A percentile compares a stretch with the other conserved stretches of the same genome.
Evolutionary conservation across 2,113 vertebrate species (phyloP).

Genomic region (Ciconia maguari): DNA sequence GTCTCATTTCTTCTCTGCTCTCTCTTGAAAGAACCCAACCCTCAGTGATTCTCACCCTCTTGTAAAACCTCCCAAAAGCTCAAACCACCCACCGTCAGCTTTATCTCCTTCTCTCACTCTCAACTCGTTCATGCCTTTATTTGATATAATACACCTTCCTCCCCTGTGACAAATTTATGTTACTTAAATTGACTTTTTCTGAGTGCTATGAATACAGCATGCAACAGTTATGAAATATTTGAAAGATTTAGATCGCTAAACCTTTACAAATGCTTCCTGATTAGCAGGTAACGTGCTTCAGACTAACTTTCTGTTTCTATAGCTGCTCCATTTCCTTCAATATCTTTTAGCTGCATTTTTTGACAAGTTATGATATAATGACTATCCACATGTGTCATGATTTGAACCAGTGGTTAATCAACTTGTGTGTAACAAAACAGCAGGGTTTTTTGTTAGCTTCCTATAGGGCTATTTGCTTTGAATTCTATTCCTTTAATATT

Average conservation of each 20-base stretch:
- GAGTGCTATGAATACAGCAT: neutral
- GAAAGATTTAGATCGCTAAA: neutral
- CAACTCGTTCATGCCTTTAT: neutral
- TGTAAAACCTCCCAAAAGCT: neutral
- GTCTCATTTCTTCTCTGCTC: constrained; percentile 1
- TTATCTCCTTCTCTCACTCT: neutral
- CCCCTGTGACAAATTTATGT: neutral
- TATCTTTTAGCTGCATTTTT: neutral
- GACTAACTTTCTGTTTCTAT: neutral
- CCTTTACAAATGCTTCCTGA: neutral
- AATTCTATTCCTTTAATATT: constrained; percentile 18
- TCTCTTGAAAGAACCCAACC: neutral
- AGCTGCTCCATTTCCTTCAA: neutral
- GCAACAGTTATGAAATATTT: neutral
- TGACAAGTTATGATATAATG: neutral
- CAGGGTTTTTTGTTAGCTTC: neutral
- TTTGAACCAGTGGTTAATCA: neutral
- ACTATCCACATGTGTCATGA: neutral
- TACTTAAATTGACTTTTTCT: neutral
- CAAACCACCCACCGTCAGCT: neutral
- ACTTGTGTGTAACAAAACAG: neutral
- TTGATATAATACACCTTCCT: neutral
- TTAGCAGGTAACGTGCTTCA: neutral
- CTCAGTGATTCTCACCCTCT: neutral
- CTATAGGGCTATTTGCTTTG: constrained; percentile 8